A percentile compares a stretch with the other conserved stretches of the same genome.
These are phyloP conservation scores for Solea solea DNA, from an alignment of 2,113 vertebrate species.

Conservation along the genomic window DNA sequence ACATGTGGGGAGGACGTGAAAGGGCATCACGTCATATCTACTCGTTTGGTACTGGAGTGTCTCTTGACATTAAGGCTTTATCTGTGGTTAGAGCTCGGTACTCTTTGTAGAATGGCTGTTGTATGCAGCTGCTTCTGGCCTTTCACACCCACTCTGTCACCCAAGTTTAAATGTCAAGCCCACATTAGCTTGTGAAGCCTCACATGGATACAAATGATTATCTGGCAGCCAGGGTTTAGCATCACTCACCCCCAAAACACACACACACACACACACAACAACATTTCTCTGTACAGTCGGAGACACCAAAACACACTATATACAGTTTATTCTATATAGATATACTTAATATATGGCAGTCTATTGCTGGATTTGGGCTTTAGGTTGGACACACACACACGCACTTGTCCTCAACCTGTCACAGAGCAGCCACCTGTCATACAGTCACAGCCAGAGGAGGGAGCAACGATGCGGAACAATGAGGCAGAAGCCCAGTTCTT, in stretches of 20 bases:
- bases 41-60: conserved; percentile 37
- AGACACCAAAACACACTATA: not conserved
- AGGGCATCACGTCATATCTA: conserved; percentile 2
- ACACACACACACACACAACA: conserved; percentile 3
- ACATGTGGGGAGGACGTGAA: conserved; percentile 4
- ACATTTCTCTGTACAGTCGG: conserved; percentile 2
- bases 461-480: conserved; percentile 55
- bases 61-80: conserved; percentile 73
- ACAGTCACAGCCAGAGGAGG: conserved; percentile 40
- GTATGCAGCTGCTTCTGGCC: conserved; percentile 56
- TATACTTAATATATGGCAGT: conserved; percentile 13
- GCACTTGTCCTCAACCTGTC: conserved; percentile 36
- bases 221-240: conserved; percentile 25
- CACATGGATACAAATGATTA: conserved; percentile 47
- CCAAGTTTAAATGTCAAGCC: conserved; percentile 74
- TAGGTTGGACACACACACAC: conserved; percentile 1
- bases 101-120: conserved; percentile 52
- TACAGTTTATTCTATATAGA: not conserved
- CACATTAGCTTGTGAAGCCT: conserved; percentile 59
- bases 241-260: not conserved
- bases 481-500: conserved; percentile 23
- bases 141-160: conserved; percentile 71
- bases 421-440: conserved; percentile 53
- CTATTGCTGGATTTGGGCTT: not conserved
- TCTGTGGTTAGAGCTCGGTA: conserved; percentile 57